Evolutionary conservation across 92 coral and sea anemone genomes (phyloP).

Genomic region (Porites divaricata): DNA sequence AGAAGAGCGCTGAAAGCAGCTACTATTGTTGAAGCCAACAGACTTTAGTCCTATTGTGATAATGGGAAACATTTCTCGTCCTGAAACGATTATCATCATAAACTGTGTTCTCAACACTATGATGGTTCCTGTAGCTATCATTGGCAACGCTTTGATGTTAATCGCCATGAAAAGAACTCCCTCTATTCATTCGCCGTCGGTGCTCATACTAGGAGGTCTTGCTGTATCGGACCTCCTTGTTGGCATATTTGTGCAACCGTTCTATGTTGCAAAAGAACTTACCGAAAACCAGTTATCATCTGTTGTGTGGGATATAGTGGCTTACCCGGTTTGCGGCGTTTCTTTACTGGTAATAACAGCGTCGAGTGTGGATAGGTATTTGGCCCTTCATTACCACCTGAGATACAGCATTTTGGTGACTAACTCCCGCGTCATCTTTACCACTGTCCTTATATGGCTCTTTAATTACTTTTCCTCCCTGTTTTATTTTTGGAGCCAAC

Average conservation of each 20-base stretch:
- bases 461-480: neutral
- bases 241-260: conserved; percentile 22
- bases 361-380: conserved; percentile 15
- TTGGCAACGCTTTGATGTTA: conserved; percentile 27
- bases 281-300: neutral
- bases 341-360: conserved; percentile 4
- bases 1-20: neutral
- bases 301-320: neutral
- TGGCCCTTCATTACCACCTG: conserved; percentile 34
- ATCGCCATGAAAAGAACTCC: conserved; percentile 2
- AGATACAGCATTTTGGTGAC: conserved; percentile 30
- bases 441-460: conserved; percentile 6
- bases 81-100: neutral
- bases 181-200: conserved; percentile 1
- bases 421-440: neutral
- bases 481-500: conserved; percentile 9
- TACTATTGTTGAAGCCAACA: too few relatives aligned
- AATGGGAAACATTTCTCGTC: neutral
- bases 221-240: conserved; percentile 32
- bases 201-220: conserved; percentile 13
- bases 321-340: neutral
- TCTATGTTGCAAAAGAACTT: neutral
- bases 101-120: conserved; percentile 4
- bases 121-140: neutral
- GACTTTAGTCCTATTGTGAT: neutral